Percentiles rank a stretch among this genome's conserved stretches.
These are phyloP conservation scores for Heliopora coerulea DNA, from an alignment of 92 coral and sea anemone species.

Conservation along the genomic window DNA sequence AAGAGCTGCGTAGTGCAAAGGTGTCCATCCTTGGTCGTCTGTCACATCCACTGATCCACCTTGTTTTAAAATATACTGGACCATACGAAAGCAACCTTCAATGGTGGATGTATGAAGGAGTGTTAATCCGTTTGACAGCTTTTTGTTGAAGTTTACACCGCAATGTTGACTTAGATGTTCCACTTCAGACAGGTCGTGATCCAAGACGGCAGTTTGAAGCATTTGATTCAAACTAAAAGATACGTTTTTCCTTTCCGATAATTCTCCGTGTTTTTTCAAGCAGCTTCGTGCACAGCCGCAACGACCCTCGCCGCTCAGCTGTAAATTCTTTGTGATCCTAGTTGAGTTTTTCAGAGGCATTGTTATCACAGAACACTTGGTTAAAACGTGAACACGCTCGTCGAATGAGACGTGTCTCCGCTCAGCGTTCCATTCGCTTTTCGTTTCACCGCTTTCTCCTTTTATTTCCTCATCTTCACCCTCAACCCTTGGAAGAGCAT, in stretches of 20 bases:
- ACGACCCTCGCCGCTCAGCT: not conserved
- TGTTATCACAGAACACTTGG: constrained; percentile 29
- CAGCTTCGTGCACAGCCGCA: not conserved
- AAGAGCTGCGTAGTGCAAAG: constrained; percentile 83
- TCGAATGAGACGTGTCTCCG: constrained; percentile 22
- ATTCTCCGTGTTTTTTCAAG: constrained; percentile 5
- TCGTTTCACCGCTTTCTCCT: not conserved
- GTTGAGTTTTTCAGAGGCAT: constrained; percentile 24
- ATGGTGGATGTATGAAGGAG: constrained; percentile 79
- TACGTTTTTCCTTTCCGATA: not conserved
- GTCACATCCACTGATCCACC: constrained; percentile 65
- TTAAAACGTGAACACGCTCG: constrained; percentile 31
- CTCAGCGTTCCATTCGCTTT: not conserved
- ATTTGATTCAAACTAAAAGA: constrained; percentile 8
- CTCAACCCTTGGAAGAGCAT: not conserved
- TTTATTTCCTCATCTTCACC: not conserved
- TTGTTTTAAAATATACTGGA: constrained; percentile 64
- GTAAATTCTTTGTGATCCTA: not conserved
- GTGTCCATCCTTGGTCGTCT: constrained; percentile 84
- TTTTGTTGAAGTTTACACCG: constrained; percentile 20
- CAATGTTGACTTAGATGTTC: constrained; percentile 22
- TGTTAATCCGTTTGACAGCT: constrained; percentile 60
- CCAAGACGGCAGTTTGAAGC: constrained; percentile 7
- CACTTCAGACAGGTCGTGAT: constrained; percentile 36
- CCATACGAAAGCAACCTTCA: constrained; percentile 72